phyloP scores from a whole-genome alignment of 2,888 invertebrate genomes.

The Microplitis manilae region DNA sequence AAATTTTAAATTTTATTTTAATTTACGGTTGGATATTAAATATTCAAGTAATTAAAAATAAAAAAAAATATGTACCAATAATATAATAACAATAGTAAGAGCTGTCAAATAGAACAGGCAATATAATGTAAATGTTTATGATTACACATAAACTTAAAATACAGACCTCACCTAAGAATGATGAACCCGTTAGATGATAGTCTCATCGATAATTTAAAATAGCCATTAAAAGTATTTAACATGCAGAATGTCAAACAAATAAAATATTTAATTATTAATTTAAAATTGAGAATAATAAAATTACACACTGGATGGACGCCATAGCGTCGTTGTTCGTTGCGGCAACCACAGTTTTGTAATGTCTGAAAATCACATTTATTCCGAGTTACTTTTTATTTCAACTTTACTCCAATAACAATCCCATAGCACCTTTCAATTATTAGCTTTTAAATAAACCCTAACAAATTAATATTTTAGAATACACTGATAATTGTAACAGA shows the following conservation, averaged over 20 bases:
- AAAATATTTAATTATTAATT: conserved; percentile 29
- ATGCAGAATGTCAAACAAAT: conserved; percentile 1
- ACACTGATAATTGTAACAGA: conserved; percentile 40
- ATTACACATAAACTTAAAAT: neutral
- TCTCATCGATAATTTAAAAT: neutral
- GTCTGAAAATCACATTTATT: conserved; percentile 22
- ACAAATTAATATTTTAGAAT: conserved; percentile 10
- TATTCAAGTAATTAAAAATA: conserved; percentile 59
- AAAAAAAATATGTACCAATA: conserved; percentile 42
- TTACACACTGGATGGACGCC: conserved; percentile 65
- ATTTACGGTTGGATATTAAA: conserved; percentile 47
- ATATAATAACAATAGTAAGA: conserved; percentile 48
- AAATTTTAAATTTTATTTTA: neutral
- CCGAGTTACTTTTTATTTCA: conserved; percentile 23
- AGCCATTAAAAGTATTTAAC: neutral
- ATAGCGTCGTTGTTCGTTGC: conserved; percentile 66
- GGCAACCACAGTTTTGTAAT: conserved; percentile 45
- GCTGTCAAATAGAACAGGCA: neutral
- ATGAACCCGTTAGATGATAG: neutral
- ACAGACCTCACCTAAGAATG: neutral
- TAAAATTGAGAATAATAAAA: conserved; percentile 45
- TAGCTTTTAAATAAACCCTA: neutral
- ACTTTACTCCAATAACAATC: conserved; percentile 21
- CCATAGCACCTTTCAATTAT: neutral
- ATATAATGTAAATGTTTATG: neutral